Percentiles rank a stretch among this genome's conserved stretches.
These are phyloP conservation scores for Synodontis membranacea DNA, from an alignment of 2,113 vertebrate genomes.

Conservation along the genomic window DNA sequence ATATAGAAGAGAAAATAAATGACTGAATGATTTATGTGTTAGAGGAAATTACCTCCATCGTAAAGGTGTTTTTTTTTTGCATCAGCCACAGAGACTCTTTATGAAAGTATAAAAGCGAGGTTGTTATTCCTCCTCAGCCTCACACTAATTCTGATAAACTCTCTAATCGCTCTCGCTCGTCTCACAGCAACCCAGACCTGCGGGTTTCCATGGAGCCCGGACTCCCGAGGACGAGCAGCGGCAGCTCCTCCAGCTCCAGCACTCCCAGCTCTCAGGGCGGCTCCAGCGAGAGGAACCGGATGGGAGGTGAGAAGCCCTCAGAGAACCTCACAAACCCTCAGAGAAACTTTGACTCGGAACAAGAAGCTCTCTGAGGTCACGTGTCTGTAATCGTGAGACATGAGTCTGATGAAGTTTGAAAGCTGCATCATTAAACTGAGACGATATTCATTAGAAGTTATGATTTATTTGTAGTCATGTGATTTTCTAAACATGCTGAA, in stretches of 20 bases:
- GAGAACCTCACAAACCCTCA: neutral
- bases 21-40: neutral
- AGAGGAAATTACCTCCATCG: neutral
- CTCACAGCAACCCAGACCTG: slow-evolving; percentile 90
- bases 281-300: slow-evolving; percentile 86
- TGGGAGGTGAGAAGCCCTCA: slow-evolving; percentile 74
- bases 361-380: neutral
- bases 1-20: neutral
- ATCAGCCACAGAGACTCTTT: neutral
- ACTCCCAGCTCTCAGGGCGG: slow-evolving; percentile 93
- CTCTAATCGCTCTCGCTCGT: neutral
- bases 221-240: slow-evolving; percentile 92
- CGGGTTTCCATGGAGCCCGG: slow-evolving; percentile 83
- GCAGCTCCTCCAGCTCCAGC: slow-evolving; percentile 96
- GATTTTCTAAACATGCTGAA: neutral
- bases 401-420: neutral
- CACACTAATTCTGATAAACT: neutral
- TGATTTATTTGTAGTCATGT: neutral
- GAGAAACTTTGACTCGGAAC: neutral
- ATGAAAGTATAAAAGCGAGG: neutral
- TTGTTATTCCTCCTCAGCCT: neutral
- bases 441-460: neutral
- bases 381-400: neutral
- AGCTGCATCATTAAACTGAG: too few relatives aligned
- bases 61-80: neutral